These are phyloP conservation scores for Stichopus horrens DNA, from an alignment of 53 echinoderm and acorn worm species.

Conservation along the genomic window DNA sequence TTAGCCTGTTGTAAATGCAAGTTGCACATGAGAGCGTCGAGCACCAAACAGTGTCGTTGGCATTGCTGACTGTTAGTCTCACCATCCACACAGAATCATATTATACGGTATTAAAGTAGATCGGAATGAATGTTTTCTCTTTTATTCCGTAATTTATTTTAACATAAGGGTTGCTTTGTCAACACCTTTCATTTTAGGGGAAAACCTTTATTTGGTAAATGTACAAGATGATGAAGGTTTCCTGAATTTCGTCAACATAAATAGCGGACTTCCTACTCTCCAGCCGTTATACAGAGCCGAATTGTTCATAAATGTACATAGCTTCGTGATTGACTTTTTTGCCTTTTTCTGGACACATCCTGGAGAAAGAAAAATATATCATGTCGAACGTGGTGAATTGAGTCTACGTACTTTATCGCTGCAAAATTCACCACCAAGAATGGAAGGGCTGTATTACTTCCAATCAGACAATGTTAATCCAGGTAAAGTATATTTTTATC, in stretches of 20 bases:
- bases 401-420: no score
- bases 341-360: constrained; percentile 10
- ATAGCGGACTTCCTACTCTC: neutral
- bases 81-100: no score
- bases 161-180: no score
- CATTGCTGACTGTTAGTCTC: no score
- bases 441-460: constrained; percentile 9
- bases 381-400: neutral
- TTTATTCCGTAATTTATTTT: no score
- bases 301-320: neutral
- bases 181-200: neutral
- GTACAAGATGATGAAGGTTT: neutral
- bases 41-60: no score
- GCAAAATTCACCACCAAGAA: neutral
- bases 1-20: no score
- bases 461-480: neutral
- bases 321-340: neutral
- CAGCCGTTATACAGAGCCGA: neutral
- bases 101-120: no score
- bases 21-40: no score
- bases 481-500: neutral
- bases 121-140: no score
- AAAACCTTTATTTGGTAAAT: neutral
- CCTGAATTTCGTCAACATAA: neutral
- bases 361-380: neutral